These are phyloP conservation scores for Hiodon alosoides DNA, from an alignment of 2,113 vertebrate genomes.

Conservation along the genomic window DNA sequence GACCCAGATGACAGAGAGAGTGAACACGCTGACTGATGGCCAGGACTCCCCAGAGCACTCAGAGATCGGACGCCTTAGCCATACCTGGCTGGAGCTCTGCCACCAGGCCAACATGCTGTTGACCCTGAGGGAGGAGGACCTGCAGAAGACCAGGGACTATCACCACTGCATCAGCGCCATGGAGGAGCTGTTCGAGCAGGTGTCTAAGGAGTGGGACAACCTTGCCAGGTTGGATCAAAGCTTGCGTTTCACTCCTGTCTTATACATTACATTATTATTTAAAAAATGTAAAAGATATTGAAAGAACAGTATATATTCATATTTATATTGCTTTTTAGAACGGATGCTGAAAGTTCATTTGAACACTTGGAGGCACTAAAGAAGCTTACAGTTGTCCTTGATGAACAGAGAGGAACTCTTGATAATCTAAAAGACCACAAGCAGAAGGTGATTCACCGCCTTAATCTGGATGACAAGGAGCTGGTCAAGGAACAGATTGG, in stretches of 20 bases:
- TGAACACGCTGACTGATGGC: slow-evolving; percentile 71
- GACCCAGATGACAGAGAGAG: slow-evolving; percentile 73
- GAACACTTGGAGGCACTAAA: slow-evolving; percentile 81
- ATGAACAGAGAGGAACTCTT: slow-evolving; percentile 75
- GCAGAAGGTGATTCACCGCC: slow-evolving; percentile 77
- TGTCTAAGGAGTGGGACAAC: slow-evolving; percentile 92
- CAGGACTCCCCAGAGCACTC: slow-evolving; percentile 82
- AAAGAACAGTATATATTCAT: neutral
- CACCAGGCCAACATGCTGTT: slow-evolving; percentile 75
- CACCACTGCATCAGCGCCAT: slow-evolving; percentile 74
- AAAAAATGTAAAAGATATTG: neutral
- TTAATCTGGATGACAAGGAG: slow-evolving; percentile 86
- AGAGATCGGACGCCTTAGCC: slow-evolving; percentile 60
- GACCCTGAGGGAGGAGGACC: slow-evolving; percentile 79
- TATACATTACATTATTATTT: neutral
- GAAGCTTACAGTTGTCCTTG: slow-evolving; percentile 72
- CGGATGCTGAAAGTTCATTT: slow-evolving; percentile 87
- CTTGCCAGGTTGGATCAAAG: slow-evolving; percentile 79
- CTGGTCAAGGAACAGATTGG: slow-evolving; percentile 84
- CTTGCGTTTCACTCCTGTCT: slow-evolving; percentile 13
- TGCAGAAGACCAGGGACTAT: slow-evolving; percentile 81
- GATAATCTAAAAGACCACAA: slow-evolving; percentile 84
- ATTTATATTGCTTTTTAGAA: slow-evolving; percentile 55
- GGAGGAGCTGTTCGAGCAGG: slow-evolving; percentile 85
- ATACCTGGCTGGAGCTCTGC: slow-evolving; percentile 80